These are phyloP conservation scores for Lutjanus erythropterus DNA, from an alignment of 2,113 vertebrate species.

Conservation along the genomic window DNA sequence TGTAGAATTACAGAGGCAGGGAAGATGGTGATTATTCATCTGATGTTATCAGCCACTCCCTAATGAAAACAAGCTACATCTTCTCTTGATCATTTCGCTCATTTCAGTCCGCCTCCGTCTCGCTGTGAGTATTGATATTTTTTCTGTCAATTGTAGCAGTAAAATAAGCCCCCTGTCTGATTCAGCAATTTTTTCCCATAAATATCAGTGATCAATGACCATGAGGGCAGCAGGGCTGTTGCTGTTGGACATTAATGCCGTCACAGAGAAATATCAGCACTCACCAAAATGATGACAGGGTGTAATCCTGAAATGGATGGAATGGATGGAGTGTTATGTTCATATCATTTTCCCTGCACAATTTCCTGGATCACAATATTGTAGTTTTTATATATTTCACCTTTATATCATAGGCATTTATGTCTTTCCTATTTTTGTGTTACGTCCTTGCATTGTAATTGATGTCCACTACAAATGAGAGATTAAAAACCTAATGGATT, in stretches of 20 bases:
- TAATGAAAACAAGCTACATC: conserved; percentile 71
- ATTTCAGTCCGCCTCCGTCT: conserved; percentile 46
- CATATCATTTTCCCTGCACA: conserved; percentile 14
- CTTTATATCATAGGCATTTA: conserved; percentile 1
- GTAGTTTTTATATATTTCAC: neutral
- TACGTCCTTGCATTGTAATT: conserved; percentile 15
- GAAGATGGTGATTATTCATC: conserved; percentile 65
- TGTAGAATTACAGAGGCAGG: conserved; percentile 45
- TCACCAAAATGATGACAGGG: conserved; percentile 39
- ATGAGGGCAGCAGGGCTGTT: conserved; percentile 24
- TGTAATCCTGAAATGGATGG: conserved; percentile 43
- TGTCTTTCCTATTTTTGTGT: conserved; percentile 8
- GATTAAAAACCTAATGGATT: conserved; percentile 53
- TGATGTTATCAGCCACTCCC: conserved; percentile 70
- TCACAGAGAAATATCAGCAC: conserved; percentile 51
- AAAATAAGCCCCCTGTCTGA: conserved; percentile 64
- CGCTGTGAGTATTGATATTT: conserved; percentile 66
- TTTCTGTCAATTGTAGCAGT: conserved; percentile 59
- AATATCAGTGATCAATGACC: conserved; percentile 67
- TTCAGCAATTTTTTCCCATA: conserved; percentile 66
- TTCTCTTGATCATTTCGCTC: conserved; percentile 63
- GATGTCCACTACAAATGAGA: conserved; percentile 28
- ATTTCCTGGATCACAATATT: neutral
- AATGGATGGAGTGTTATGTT: neutral
- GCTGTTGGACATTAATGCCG: conserved; percentile 32